Evolutionary conservation across 2,113 vertebrate species (phyloP).

Genomic region (Oplegnathus fasciatus): DNA sequence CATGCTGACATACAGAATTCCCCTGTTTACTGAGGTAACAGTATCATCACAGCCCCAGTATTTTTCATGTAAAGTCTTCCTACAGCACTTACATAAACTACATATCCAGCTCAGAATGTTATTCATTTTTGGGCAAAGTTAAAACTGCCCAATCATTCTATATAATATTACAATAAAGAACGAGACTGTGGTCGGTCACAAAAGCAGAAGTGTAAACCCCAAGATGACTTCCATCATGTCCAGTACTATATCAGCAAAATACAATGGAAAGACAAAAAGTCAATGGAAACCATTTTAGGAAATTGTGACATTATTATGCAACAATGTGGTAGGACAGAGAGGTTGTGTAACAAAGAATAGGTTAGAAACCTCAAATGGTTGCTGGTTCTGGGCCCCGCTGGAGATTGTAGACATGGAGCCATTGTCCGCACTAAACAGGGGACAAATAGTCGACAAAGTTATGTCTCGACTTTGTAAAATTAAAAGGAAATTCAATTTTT

Average conservation of each 20-base stretch:
- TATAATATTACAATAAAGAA: not conserved
- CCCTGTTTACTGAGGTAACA: not conserved
- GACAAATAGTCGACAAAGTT: conserved; percentile 60
- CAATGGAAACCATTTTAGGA: not conserved
- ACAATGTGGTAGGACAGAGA: conserved; percentile 7
- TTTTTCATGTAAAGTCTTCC: not conserved
- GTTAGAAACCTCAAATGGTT: conserved; percentile 90
- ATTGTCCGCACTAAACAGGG: conserved; percentile 88
- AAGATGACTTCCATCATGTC: conserved; percentile 7
- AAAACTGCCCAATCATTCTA: not conserved
- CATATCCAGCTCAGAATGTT: not conserved
- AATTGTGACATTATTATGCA: conserved; percentile 31
- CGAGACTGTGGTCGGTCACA: not conserved
- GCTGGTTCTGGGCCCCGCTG: conserved; percentile 88
- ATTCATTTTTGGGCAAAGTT: conserved; percentile 2
- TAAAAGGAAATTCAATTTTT: not conserved
- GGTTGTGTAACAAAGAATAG: conserved; percentile 33
- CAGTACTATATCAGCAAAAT: not conserved
- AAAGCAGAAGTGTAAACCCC: conserved; percentile 44
- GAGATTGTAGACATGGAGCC: conserved; percentile 87
- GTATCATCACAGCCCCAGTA: not conserved
- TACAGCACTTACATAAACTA: not conserved
- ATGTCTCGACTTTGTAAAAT: conserved; percentile 3
- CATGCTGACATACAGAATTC: not conserved
- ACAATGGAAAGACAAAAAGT: too few species aligned